phyloP scores from a whole-genome alignment of 2,113 vertebrate species.

The Onychostruthus taczanowskii region DNA sequence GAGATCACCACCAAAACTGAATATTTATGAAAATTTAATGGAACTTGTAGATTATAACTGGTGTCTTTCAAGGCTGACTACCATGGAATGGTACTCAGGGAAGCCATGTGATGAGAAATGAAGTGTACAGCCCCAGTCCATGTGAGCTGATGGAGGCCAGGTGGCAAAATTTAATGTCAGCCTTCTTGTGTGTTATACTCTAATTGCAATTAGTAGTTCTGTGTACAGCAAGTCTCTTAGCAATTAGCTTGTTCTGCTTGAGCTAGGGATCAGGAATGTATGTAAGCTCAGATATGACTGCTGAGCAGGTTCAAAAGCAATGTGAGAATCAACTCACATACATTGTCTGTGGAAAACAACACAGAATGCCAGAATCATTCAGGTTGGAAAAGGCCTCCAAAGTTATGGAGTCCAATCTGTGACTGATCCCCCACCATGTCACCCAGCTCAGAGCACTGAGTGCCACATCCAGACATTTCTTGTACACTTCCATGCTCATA shows the following conservation, averaged over 20 bases:
- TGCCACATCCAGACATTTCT: neutral
- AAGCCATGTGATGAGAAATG: neutral
- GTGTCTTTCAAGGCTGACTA: neutral
- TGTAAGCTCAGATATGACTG: neutral
- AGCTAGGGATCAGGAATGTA: neutral
- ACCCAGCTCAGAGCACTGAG: neutral
- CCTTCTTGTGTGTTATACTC: neutral
- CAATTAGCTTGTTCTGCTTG: conserved; percentile 8
- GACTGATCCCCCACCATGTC: neutral
- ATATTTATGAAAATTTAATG: neutral
- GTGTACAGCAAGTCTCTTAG: neutral
- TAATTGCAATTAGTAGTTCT: neutral
- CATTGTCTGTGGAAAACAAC: neutral
- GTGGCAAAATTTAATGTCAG: neutral
- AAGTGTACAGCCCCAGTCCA: neutral
- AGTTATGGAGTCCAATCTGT: neutral
- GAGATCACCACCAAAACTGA: neutral
- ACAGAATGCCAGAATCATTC: neutral
- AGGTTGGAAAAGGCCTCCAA: neutral
- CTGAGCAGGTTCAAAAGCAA: neutral
- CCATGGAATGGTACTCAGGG: neutral
- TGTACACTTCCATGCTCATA: neutral
- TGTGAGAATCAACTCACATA: neutral
- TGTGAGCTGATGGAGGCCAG: neutral
- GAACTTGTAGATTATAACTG: neutral